Evolutionary conservation across 1,140 invertebrate species (phyloP).

Genomic region (Sitodiplosis mosellana): DNA sequence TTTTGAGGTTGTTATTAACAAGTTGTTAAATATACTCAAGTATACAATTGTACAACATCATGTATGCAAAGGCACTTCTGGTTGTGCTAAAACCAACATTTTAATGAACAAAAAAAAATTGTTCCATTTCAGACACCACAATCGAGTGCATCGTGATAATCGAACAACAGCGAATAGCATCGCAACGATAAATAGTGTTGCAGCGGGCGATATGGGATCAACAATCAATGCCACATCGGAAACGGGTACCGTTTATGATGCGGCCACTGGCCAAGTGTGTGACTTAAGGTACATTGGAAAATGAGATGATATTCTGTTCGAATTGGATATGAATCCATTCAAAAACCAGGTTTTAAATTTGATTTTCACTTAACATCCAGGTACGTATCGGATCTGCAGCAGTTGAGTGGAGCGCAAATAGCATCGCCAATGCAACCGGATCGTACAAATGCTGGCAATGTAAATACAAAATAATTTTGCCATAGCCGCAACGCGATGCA

Average conservation of each 20-base stretch:
- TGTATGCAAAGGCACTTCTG: too few relatives aligned
- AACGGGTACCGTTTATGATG: slow-evolving; percentile 2
- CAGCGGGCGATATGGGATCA: slow-evolving; percentile 4
- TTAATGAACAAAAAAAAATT: background rate
- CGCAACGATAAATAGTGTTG: slow-evolving; percentile 25
- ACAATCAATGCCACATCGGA: background rate
- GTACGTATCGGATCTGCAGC: slow-evolving; percentile 2
- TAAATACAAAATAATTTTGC: too few relatives aligned
- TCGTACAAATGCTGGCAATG: too few relatives aligned
- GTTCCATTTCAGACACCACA: slow-evolving; percentile 33
- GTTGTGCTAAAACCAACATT: too few relatives aligned
- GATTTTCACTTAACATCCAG: too few relatives aligned
- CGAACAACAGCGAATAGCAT: slow-evolving; percentile 30
- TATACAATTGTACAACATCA: too few relatives aligned
- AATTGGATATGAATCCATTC: background rate
- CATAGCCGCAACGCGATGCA: too few relatives aligned
- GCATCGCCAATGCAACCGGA: slow-evolving; percentile 1
- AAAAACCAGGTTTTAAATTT: background rate
- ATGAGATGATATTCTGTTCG: background rate
- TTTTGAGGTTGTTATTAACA: too few relatives aligned
- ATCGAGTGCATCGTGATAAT: slow-evolving; percentile 44
- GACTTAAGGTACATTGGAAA: slow-evolving; percentile 3
- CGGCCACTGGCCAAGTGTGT: slow-evolving; percentile 3
- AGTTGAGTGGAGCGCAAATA: slow-evolving; percentile 1
- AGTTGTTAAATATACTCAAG: too few relatives aligned